Percentiles rank a stretch among this genome's conserved stretches.
phyloP scores from a whole-genome alignment of 2,888 invertebrate genomes.

The Cryptosula pallasiana region DNA sequence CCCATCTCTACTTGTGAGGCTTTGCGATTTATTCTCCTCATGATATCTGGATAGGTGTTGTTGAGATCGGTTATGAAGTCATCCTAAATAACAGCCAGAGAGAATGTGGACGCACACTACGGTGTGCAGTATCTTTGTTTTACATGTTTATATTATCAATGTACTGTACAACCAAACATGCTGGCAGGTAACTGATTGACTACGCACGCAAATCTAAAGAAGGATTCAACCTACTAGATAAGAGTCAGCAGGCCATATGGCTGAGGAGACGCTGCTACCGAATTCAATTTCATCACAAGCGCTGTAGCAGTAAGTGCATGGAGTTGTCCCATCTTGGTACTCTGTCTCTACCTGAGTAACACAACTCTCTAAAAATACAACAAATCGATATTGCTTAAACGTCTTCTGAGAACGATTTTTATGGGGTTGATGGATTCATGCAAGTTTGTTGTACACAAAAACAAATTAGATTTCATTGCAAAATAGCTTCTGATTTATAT shows the following conservation, averaged over 20 bases:
- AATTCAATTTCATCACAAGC: background rate
- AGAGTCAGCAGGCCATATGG: constrained; percentile 14
- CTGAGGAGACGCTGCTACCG: background rate
- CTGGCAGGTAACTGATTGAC: too few species aligned
- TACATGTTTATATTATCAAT: too few species aligned
- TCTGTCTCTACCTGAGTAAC: background rate
- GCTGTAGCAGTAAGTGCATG: background rate
- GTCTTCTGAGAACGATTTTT: too few species aligned
- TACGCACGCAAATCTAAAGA: too few species aligned
- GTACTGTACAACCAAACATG: too few species aligned
- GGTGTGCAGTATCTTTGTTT: too few species aligned
- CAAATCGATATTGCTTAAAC: background rate
- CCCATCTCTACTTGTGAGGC: background rate
- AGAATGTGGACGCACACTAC: too few species aligned
- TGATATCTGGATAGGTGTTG: background rate
- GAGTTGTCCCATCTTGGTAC: background rate
- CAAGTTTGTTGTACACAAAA: too few species aligned
- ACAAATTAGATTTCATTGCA: too few species aligned
- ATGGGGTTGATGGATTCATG: too few species aligned
- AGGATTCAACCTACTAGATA: background rate
- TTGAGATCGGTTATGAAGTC: background rate
- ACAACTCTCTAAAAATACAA: background rate
- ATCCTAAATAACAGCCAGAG: background rate
- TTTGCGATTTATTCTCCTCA: background rate
- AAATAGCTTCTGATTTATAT: too few species aligned